phyloP scores from a whole-genome alignment of 2,797 vertebrate species.

The Liparis tanakae region DNA sequence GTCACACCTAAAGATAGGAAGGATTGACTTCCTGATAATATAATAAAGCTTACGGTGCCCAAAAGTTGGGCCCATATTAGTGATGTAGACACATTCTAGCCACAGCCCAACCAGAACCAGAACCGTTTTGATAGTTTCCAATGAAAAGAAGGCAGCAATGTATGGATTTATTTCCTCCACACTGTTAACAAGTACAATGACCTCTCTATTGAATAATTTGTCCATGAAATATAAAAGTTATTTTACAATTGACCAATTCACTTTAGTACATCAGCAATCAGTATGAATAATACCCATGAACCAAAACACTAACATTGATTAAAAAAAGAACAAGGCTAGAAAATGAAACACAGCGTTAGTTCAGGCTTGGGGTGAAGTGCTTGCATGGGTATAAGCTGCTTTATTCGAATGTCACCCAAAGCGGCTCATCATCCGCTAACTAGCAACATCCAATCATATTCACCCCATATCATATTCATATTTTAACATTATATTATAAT shows the following conservation, averaged over 20 bases:
- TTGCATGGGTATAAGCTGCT: too few relatives aligned
- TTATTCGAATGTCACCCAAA: too few relatives aligned
- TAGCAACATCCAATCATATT: neutral
- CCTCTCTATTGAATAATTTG: neutral
- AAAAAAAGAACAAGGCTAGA: neutral
- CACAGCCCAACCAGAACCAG: neutral
- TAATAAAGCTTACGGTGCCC: neutral
- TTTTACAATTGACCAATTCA: neutral
- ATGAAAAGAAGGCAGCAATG: neutral
- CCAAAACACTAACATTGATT: neutral
- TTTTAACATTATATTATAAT: neutral
- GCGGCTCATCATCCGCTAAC: neutral
- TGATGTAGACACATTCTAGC: neutral
- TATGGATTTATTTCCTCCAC: neutral
- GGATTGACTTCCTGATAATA: conserved; percentile 8
- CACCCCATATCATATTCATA: too few relatives aligned
- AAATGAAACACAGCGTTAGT: too few relatives aligned
- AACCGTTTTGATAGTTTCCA: neutral
- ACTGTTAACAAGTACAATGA: neutral
- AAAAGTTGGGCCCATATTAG: neutral
- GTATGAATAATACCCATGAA: neutral
- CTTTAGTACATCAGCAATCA: neutral
- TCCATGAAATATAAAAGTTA: neutral
- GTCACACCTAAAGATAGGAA: conserved; percentile 27
- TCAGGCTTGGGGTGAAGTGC: too few relatives aligned